Percentiles rank a stretch among this genome's conserved stretches.
Conservation (phyloP, 2,797 vertebrate genomes). For the Nannoperca australis region DNA sequence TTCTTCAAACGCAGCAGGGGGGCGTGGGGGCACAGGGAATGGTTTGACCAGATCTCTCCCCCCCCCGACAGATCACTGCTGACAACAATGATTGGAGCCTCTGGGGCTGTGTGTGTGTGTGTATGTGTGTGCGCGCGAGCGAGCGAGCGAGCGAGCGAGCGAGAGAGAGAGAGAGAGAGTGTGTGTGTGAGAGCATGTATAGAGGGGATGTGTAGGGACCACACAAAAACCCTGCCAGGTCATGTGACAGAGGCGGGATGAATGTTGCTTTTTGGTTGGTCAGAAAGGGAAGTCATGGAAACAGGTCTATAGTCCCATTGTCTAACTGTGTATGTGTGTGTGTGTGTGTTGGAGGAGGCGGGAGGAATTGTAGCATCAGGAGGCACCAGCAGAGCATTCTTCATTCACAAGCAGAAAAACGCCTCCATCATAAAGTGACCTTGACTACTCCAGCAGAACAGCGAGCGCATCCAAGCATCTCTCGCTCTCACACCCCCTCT, state of each 20-base stretch:
- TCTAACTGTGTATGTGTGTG: constrained; percentile 43
- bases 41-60: constrained; percentile 37
- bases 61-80: constrained; percentile 55
- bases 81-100: constrained; percentile 66
- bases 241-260: constrained; percentile 67
- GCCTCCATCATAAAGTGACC: constrained; percentile 77
- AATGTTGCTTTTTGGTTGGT: constrained; percentile 71
- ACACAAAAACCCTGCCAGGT: constrained; percentile 73
- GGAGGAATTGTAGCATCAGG: constrained; percentile 51
- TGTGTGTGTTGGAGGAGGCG: constrained; percentile 45
- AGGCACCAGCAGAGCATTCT: constrained; percentile 59
- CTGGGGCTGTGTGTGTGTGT: constrained; percentile 45
- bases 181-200: constrained; percentile 16
- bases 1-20: constrained; percentile 61
- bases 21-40: not conserved
- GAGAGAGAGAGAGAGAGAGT: constrained; percentile 23
- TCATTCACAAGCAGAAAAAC: constrained; percentile 77
- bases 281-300: constrained; percentile 74
- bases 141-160: too few relatives aligned
- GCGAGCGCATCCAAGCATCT: constrained; percentile 39
- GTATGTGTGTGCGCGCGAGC: constrained; percentile 19
- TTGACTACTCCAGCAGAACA: constrained; percentile 71
- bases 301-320: constrained; percentile 74
- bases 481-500: constrained; percentile 51
- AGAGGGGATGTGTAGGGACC: constrained; percentile 44